Evolutionary conservation across 2,797 vertebrate genomes (phyloP), one percentile per base, ranked within the genome.

Genomic region (Paedocypris micromegethes): DNA sequence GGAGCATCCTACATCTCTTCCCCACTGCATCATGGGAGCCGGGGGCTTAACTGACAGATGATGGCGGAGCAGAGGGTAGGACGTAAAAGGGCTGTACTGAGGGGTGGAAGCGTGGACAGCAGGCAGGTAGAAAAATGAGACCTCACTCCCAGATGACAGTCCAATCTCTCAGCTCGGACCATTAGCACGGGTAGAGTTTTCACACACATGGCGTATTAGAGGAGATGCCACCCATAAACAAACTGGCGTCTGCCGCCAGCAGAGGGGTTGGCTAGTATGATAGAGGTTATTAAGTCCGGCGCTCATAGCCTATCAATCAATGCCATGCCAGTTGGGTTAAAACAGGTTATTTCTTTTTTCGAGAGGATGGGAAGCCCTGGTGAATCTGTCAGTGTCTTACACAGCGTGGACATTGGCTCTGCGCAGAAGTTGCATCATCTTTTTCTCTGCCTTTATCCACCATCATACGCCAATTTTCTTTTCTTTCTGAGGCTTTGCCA

Each of bases 101-200:
- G 78, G 84, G 83, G 83, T 50, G 47, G 86, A 83, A 6, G 76
- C 84, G 83, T 86, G 86, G 79, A 86, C 86, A 86, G 68, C 72
- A 79, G 89, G 79, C 50, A 64, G 40, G 79, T 92, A 97, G 93
- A 96, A 94, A 97, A 96, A 98, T 94, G 93, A 94, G 90, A 84
- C 85, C 90, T 93, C 88, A 78, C 57, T 77, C 85, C 8, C 64
- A 57, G 68, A 72, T 94, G 95, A 94, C 94, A 97, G 91, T 86
- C 83, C 85, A 95, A 96, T 96, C 90, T 88, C 89, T 98, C 94
- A 94, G 83, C 86, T 87, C 85, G 75, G 86, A 88, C 89, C 74
- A 74, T 94, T 90, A 91, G 86, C 83, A 82, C 72, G 88, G 89
- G 86, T 72, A 79, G 89, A 89, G 87, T 87, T 88, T 89, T 84